phyloP scores from a whole-genome alignment of 2,113 vertebrate species.

The Anoplopoma fimbria region DNA sequence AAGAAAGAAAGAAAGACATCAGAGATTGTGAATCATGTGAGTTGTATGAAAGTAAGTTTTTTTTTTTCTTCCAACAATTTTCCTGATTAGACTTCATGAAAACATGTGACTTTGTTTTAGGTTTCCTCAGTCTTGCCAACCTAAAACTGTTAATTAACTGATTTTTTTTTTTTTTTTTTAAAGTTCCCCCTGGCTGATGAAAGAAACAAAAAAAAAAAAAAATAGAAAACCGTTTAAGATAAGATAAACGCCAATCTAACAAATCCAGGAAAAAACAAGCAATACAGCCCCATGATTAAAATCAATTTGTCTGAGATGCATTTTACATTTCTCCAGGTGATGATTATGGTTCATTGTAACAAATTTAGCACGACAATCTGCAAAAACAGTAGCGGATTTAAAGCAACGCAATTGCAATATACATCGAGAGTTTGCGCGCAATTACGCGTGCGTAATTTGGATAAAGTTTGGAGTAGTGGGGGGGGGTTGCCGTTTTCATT shows the following conservation, averaged over 20 bases:
- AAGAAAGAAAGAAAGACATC: background rate
- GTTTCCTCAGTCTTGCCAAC: background rate
- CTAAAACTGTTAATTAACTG: background rate
- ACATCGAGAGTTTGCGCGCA: slow-evolving; percentile 2
- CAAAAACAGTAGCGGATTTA: background rate
- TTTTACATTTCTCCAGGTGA: background rate
- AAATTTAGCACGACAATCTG: background rate
- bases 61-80: background rate
- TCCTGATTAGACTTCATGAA: background rate
- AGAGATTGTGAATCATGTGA: background rate
- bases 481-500: background rate
- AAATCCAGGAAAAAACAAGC: background rate
- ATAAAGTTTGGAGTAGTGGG: background rate
- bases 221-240: background rate
- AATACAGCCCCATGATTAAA: background rate
- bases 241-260: background rate
- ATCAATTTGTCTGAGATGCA: background rate
- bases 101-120: background rate
- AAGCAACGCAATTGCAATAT: background rate
- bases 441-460: slow-evolving; percentile 55
- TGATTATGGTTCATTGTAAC: background rate
- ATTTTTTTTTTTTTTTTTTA: background rate
- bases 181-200: background rate
- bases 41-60: background rate
- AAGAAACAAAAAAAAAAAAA: too few relatives aligned